A percentile compares a stretch with the other conserved stretches of the same genome.
phyloP scores from a whole-genome alignment of 2,113 vertebrate species.

The Pituophis catenifer region DNA sequence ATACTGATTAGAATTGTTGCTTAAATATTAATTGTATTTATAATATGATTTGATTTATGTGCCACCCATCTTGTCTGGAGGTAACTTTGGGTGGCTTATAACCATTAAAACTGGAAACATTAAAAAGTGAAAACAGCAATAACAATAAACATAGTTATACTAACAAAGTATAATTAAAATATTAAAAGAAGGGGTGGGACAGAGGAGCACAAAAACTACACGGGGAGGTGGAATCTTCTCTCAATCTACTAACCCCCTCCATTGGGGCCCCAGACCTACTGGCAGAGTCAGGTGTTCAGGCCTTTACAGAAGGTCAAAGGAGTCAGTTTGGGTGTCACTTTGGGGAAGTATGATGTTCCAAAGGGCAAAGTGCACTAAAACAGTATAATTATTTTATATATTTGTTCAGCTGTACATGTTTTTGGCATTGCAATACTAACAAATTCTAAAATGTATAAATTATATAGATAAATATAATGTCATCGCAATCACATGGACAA shows the following conservation, averaged over 20 bases:
- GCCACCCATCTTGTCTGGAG: neutral
- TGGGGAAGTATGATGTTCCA: too few relatives aligned
- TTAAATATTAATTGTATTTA: neutral
- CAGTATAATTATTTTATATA: neutral
- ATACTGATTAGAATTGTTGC: neutral
- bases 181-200: neutral
- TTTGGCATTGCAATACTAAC: neutral
- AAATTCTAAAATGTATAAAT: neutral
- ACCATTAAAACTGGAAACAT: neutral
- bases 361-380: too few relatives aligned
- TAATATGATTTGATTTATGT: neutral
- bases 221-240: too few relatives aligned
- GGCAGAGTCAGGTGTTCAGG: too few relatives aligned
- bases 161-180: neutral
- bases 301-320: too few relatives aligned
- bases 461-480: neutral
- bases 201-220: neutral
- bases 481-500: neutral
- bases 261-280: too few relatives aligned
- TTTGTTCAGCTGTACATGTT: neutral
- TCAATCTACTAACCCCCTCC: too few relatives aligned
- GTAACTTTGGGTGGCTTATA: neutral
- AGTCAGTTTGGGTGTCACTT: too few relatives aligned
- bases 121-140: neutral
- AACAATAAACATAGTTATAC: neutral